Conservation (phyloP, 2,888 invertebrate genomes). For the Agapostemon virescens region DNA sequence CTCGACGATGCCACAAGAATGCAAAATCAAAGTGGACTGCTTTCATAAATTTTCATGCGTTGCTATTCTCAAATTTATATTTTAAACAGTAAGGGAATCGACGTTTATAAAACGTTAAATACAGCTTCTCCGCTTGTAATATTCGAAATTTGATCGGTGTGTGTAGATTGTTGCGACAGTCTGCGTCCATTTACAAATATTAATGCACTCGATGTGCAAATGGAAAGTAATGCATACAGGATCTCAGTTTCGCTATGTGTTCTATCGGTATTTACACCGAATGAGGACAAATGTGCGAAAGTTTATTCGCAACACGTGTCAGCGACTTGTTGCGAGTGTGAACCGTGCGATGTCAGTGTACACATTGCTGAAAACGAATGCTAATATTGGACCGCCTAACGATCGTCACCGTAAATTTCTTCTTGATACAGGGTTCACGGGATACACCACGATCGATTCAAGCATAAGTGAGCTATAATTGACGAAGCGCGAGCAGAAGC, state of each 20-base stretch:
- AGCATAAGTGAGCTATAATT: slow-evolving; percentile 41
- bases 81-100: background rate
- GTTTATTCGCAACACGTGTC: background rate
- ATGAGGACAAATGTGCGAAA: background rate
- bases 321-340: background rate
- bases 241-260: background rate
- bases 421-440: slow-evolving; percentile 42
- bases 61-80: too few species aligned
- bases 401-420: slow-evolving; percentile 24
- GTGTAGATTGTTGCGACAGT: background rate
- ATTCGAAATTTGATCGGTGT: background rate
- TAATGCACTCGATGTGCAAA: background rate
- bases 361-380: background rate
- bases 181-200: background rate
- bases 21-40: too few species aligned
- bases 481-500: slow-evolving; percentile 20
- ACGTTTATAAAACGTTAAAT: background rate
- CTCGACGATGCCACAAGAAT: too few species aligned
- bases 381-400: background rate
- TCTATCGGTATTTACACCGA: background rate
- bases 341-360: background rate
- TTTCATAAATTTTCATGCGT: too few species aligned
- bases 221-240: background rate
- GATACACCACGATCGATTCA: slow-evolving; percentile 24
- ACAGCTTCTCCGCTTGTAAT: background rate